Evolutionary conservation across 2,113 vertebrate genomes (phyloP).

Genomic region (Xenus cinereus): DNA sequence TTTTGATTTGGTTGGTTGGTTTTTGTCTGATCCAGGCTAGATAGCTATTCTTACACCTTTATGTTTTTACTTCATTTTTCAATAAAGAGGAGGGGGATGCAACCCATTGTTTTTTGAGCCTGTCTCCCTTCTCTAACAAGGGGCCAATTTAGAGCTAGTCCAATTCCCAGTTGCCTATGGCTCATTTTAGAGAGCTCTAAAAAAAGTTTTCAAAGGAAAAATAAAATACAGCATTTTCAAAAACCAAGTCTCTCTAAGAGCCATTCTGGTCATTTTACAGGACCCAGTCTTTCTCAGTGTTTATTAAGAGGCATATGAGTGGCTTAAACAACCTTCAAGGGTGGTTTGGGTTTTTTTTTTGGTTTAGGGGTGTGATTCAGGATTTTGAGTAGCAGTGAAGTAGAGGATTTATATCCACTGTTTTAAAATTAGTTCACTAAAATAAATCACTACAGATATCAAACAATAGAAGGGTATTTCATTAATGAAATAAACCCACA

Average conservation of each 20-base stretch:
- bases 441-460: neutral
- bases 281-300: neutral
- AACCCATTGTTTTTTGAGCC: neutral
- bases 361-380: neutral
- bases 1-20: no score
- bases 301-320: neutral
- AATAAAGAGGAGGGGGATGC: neutral
- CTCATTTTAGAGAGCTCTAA: neutral
- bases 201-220: neutral
- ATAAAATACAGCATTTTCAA: neutral
- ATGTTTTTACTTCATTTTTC: neutral
- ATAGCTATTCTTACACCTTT: neutral
- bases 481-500: neutral
- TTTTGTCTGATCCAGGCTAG: neutral
- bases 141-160: neutral
- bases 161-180: neutral
- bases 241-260: neutral
- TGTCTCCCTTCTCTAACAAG: neutral
- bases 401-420: neutral
- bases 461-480: neutral
- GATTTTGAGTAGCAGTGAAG: neutral
- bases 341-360: neutral
- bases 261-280: neutral
- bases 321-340: neutral
- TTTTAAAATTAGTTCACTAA: neutral